Conservation (phyloP, 2,113 vertebrate genomes). For the Pica pica region DNA sequence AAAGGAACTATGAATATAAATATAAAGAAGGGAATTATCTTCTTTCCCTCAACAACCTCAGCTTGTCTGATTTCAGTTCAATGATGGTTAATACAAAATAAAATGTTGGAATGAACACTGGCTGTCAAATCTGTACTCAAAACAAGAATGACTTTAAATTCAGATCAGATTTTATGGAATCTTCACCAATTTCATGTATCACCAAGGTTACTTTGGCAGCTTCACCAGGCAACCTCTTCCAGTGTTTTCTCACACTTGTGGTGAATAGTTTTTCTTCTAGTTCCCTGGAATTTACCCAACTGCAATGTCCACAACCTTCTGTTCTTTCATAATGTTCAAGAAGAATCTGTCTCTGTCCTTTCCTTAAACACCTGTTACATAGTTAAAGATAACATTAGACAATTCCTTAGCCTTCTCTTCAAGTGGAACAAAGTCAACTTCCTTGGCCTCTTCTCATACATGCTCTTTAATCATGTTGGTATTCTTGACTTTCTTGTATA, state of each 20-base stretch:
- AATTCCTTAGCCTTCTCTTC: background rate
- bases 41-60: background rate
- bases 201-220: background rate
- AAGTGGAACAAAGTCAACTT: background rate
- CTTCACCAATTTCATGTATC: background rate
- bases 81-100: background rate
- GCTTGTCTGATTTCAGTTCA: background rate
- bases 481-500: background rate
- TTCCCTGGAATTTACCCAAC: background rate
- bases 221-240: background rate
- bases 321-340: background rate
- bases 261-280: background rate
- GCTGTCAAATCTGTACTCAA: background rate
- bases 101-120: background rate
- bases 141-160: background rate
- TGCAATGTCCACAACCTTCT: background rate
- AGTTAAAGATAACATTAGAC: background rate
- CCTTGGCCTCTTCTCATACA: background rate
- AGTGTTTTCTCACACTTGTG: background rate
- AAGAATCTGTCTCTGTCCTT: background rate
- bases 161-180: background rate
- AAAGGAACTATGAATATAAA: background rate
- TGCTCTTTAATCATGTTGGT: background rate
- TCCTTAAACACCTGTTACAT: background rate
- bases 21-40: background rate